phyloP scores from a whole-genome alignment of 2,797 vertebrate genomes.

The Antrozous pallidus region DNA sequence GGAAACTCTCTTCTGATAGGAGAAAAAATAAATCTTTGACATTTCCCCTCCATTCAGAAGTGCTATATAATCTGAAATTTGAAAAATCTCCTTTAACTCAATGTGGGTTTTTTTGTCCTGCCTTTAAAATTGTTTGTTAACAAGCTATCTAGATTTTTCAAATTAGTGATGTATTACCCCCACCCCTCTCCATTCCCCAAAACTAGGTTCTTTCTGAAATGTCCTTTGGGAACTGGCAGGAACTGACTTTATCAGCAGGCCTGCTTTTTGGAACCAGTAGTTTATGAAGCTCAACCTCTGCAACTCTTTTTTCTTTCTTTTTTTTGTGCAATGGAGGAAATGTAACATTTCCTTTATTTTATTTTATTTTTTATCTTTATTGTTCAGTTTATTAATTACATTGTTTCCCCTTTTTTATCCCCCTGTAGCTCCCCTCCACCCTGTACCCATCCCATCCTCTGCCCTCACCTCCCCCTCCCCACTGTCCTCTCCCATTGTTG shows the following conservation, averaged over 20 bases:
- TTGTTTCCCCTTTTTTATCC: no score
- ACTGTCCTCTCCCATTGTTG: no score
- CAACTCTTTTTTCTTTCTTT: background rate
- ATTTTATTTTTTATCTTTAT: no score
- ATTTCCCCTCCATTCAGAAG: background rate
- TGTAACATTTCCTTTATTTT: no score
- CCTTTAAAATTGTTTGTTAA: background rate
- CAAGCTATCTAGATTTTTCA: background rate
- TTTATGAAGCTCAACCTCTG: background rate
- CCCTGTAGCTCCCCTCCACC: no score
- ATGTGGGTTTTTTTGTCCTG: background rate
- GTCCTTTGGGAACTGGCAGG: background rate
- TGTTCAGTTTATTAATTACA: no score
- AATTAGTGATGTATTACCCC: no score
- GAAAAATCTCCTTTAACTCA: conserved; percentile 23
- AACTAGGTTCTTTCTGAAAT: background rate
- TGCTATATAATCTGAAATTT: background rate
- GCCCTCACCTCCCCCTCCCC: no score
- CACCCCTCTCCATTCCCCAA: background rate
- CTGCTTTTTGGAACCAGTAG: background rate
- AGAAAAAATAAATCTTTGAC: background rate
- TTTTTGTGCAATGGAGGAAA: no score
- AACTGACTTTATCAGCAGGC: background rate
- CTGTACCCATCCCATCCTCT: no score
- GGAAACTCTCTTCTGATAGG: background rate